These are phyloP conservation scores for Drosophila percnosoma DNA, from an alignment of 2,888 invertebrate species.

Conservation along the genomic window DNA sequence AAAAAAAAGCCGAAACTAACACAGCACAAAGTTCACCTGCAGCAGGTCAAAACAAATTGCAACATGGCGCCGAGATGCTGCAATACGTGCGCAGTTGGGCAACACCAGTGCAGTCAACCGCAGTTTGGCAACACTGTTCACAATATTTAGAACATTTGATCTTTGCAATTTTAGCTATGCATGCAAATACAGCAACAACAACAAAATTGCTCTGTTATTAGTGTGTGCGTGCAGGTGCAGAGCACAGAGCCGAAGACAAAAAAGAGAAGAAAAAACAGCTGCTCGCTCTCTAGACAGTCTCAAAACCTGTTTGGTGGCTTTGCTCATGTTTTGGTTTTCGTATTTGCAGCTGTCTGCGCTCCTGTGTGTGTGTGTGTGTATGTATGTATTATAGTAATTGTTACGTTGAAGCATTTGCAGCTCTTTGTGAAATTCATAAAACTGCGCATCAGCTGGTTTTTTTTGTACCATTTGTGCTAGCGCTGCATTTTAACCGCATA, in stretches of 20 bases:
- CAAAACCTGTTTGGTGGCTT: slow-evolving; percentile 68
- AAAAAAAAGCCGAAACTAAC: slow-evolving; percentile 27
- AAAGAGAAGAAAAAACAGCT: slow-evolving; percentile 58
- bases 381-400: slow-evolving; percentile 27
- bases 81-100: slow-evolving; percentile 34
- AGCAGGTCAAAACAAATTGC: slow-evolving; percentile 40
- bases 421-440: slow-evolving; percentile 66
- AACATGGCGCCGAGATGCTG: slow-evolving; percentile 47
- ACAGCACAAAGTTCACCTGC: slow-evolving; percentile 66
- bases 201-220: not conserved
- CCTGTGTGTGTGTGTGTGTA: slow-evolving; percentile 7
- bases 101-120: slow-evolving; percentile 20
- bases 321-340: slow-evolving; percentile 73
- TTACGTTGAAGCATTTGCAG: slow-evolving; percentile 53
- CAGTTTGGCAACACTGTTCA: slow-evolving; percentile 36
- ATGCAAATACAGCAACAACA: slow-evolving; percentile 50
- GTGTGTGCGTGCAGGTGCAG: slow-evolving; percentile 60
- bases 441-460: slow-evolving; percentile 73
- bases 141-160: slow-evolving; percentile 52
- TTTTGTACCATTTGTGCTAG: slow-evolving; percentile 36
- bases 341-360: slow-evolving; percentile 71
- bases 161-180: slow-evolving; percentile 45
- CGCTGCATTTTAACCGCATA: slow-evolving; percentile 55
- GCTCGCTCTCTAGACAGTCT: slow-evolving; percentile 35
- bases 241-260: slow-evolving; percentile 16